phyloP scores from a whole-genome alignment of 2,888 invertebrate genomes.

The Meteorus colon region DNA sequence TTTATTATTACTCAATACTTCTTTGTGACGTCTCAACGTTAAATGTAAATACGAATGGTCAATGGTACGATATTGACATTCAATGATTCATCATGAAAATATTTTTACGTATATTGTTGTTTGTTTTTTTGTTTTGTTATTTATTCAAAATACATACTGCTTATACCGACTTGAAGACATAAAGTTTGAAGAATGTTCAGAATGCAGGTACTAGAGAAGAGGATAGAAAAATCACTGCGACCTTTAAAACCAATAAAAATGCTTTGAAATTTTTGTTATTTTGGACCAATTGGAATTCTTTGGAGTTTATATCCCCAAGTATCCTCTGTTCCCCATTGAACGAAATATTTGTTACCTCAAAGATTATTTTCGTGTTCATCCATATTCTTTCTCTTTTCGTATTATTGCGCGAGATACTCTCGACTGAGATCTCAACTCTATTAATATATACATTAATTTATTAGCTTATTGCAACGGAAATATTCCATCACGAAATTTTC shows the following conservation, averaged over 20 bases:
- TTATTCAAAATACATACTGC: constrained; percentile 9
- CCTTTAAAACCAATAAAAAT: not conserved
- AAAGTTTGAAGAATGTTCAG: constrained; percentile 48
- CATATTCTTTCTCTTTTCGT: not conserved
- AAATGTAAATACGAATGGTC: not conserved
- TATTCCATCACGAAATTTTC: not conserved
- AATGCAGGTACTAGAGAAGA: constrained; percentile 65
- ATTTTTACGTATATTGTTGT: constrained; percentile 5
- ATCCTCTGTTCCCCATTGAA: not conserved
- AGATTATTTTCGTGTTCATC: not conserved
- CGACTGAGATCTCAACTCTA: constrained; percentile 39
- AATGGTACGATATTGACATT: not conserved
- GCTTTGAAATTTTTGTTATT: not conserved
- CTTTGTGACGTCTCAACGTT: constrained; percentile 15
- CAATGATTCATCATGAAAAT: constrained; percentile 7
- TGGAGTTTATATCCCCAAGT: not conserved
- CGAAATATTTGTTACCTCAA: not conserved
- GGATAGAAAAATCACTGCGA: constrained; percentile 16
- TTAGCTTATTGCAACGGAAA: constrained; percentile 32
- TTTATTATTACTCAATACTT: not conserved
- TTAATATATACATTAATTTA: not conserved
- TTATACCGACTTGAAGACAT: not conserved
- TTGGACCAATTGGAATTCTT: not conserved
- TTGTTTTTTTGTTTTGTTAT: constrained; percentile 27
- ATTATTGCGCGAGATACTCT: constrained; percentile 46